Evolutionary conservation across 2,797 vertebrate species (phyloP).

Genomic region (Peromyscus nudipes): DNA sequence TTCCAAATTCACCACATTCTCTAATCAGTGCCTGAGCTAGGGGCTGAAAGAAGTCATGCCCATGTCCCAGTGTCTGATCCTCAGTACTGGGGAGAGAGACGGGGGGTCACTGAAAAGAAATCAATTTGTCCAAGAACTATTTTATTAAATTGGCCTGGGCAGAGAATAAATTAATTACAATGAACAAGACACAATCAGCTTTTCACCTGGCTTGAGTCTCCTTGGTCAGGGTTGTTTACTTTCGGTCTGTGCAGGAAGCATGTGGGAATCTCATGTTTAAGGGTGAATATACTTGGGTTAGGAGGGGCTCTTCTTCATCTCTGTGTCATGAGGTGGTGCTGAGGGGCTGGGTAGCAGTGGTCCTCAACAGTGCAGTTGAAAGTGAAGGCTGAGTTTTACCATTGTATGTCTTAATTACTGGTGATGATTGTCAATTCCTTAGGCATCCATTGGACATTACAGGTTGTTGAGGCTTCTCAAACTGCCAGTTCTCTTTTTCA

Average conservation of each 20-base stretch:
- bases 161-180: background rate
- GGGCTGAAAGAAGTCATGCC: background rate
- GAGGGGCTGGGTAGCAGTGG: background rate
- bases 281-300: background rate
- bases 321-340: background rate
- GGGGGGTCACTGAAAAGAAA: background rate
- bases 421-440: background rate
- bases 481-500: background rate
- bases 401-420: background rate
- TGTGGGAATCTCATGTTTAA: background rate
- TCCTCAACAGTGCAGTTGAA: background rate
- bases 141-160: background rate
- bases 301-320: background rate
- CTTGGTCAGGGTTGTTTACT: background rate
- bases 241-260: background rate
- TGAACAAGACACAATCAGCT: background rate
- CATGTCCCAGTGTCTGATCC: background rate
- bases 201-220: background rate
- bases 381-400: background rate
- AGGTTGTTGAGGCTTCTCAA: background rate
- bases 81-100: background rate
- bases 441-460: background rate
- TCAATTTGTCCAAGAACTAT: background rate
- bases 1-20: constrained; percentile 16
- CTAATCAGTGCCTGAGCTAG: background rate